Base-by-base conservation (phyloP, 2,888 invertebrate species). In the Siphlonurus alternatus region DNA sequence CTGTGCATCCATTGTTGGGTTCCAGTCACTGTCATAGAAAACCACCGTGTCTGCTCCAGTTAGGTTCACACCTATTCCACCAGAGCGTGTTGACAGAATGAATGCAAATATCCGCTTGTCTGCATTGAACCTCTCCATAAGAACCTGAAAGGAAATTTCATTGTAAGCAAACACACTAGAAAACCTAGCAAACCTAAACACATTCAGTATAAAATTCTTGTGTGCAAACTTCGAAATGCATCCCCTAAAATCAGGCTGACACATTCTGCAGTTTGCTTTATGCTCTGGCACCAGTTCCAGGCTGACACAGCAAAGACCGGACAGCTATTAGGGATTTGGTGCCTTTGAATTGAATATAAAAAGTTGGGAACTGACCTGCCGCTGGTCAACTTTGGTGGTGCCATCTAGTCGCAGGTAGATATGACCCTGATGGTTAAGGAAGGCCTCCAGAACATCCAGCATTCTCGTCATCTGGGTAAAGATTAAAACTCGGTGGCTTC, bases 381-480 rank as follows among this genome's bases (percentile, higher is more conserved):
- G 79, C 72, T 92, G 92, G 73, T 98, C 98, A 24, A 98, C 90
- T 72, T 86, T 88, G 15, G 99, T 99, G 60, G 93, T 88, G 66
- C 99, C 99, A 79, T 99, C 99, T 69, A 99, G 81, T 61, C 97
- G 82, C 72, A 98, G 82, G 80, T 99, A 99, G 69, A 94, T 89
- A 76, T 97, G 93, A 1, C 97, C 98, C 76, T 97, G 97, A 78
- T 90, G 89, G 74, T 93, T 95, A 61, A 99, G 86, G 78, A 99
- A 99, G 59, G 89, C 88, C 79, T 99, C 99, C 56, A 99, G 81
- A 67, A 99, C 93, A 78, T 99, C 98, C 72, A 99, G 80, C 94
- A 99, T 98, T 75, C 91, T 87, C 18, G 98, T 96, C 99, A 99
- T 99, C 81, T 99, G 99, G 22, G 99, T 98, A 79, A 99, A 99